Percentiles rank a stretch among this genome's conserved stretches.
Conservation (phyloP, 37 sponge, comb jelly and placozoan genomes). For the Axinella damicornis region DNA sequence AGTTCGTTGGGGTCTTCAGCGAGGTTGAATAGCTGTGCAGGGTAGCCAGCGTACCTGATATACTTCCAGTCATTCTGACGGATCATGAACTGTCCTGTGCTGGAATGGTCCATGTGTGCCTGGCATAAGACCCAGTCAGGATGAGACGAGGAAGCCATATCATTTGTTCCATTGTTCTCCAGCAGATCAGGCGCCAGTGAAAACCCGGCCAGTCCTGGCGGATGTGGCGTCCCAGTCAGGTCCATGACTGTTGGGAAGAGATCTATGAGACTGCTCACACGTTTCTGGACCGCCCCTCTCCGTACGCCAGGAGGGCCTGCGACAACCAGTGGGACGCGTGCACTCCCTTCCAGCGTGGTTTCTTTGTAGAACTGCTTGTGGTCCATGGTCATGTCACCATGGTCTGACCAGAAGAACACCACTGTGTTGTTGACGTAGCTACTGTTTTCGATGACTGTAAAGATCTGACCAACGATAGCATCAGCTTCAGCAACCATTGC, state of each 20-base stretch:
- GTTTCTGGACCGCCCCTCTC: not conserved
- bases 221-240: not conserved
- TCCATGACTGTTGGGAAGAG: constrained; percentile 38
- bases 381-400: constrained; percentile 38
- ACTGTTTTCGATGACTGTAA: not conserved
- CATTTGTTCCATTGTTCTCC: not conserved
- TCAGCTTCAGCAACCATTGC: constrained; percentile 35
- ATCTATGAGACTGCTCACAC: constrained; percentile 9
- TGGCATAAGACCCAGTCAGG: constrained; percentile 15
- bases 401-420: constrained; percentile 33
- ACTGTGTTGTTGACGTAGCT: constrained; percentile 20
- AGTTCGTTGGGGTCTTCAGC: constrained; percentile 23
- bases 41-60: constrained; percentile 21
- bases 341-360: constrained; percentile 22
- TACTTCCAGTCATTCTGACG: constrained; percentile 26
- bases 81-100: constrained; percentile 28
- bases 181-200: constrained; percentile 13
- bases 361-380: constrained; percentile 37
- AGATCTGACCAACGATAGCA: constrained; percentile 23
- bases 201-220: constrained; percentile 7
- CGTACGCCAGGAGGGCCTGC: constrained; percentile 17
- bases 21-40: constrained; percentile 24
- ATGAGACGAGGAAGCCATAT: not conserved
- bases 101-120: constrained; percentile 19
- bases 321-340: constrained; percentile 11